These are phyloP conservation scores for Telmatochromis sp. DNA, from an alignment of 2,113 vertebrate genomes.

Conservation along the genomic window DNA sequence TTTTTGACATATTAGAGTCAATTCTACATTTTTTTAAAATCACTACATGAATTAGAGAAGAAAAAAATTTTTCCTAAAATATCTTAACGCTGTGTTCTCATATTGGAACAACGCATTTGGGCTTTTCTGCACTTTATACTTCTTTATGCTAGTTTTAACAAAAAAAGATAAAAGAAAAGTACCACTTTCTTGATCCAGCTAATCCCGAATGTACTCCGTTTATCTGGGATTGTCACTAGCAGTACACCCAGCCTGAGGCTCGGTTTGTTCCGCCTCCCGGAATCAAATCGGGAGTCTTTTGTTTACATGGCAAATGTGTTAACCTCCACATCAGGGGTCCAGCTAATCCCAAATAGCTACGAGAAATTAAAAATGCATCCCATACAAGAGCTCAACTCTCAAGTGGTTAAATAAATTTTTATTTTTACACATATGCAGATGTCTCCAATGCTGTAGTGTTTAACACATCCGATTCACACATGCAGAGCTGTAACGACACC, in stretches of 20 bases:
- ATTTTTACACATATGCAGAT: background rate
- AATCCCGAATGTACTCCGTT: background rate
- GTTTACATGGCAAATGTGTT: background rate
- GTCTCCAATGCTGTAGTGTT: background rate
- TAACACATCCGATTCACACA: background rate
- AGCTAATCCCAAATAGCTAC: background rate
- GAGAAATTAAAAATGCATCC: background rate
- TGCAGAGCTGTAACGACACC: background rate
- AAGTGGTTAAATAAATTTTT: background rate
- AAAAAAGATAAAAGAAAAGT: background rate
- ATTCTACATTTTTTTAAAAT: rapidly evolving
- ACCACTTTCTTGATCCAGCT: background rate
- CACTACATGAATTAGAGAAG: background rate
- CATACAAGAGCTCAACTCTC: background rate
- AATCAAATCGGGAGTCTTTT: background rate
- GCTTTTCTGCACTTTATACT: background rate
- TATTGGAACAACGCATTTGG: background rate
- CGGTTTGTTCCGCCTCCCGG: background rate
- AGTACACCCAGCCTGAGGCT: background rate
- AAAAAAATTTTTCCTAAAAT: background rate
- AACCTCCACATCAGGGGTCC: background rate
- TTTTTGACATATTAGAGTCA: background rate
- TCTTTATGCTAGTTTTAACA: rapidly evolving
- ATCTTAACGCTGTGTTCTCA: background rate
- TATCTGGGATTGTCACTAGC: background rate